Base-by-base conservation (phyloP, 2,888 invertebrate species). In the Diloba caeruleocephala region DNA sequence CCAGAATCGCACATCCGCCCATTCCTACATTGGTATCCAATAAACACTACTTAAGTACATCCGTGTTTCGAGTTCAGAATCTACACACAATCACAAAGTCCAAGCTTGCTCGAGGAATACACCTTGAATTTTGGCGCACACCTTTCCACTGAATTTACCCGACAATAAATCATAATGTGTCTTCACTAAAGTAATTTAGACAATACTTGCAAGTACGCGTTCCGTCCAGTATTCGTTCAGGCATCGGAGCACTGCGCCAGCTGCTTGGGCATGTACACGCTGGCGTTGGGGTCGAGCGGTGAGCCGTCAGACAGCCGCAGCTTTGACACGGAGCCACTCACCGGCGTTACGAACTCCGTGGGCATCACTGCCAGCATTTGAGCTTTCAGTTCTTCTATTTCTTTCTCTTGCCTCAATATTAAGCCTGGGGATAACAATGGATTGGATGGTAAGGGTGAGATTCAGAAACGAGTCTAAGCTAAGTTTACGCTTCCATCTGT, bases 331-430 rank as follows among this genome's bases (percentile, higher is more conserved):
- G 70, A 48, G 10, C 65, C 66, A 26, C 75, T 60, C 7, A 63
- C 66, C 0, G 82, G 76, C 13, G 81, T 57, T 41, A 86, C 76
- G 63, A 76, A 83, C 63, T 97, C 96, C 66, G 95, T 94, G 39
- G 97, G 97, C 97, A 98, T 97, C 63, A 98, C 97, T 17, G 98
- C 98, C 89, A 99, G 93, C 84, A 98, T 96, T 93, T 99, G 98
- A 59, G 98, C 98, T 85, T 98, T 98, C 72, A 99, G 94, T 84
- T 98, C 97, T 74, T 97, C 97, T 71, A 99, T 96, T 91, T 98
- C 98, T 81, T 97, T 97, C 77, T 98, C 98, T 91, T 97, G 97
- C 68, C 96, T 95, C 75, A 96, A 95, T 85, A 98, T 96, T 78
- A 96, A 86, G 91, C 94, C 98, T 98, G 88, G 1, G 88, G 85